Evolutionary conservation across 2,113 vertebrate species (phyloP).

Genomic region (Semnopithecus entellus): DNA sequence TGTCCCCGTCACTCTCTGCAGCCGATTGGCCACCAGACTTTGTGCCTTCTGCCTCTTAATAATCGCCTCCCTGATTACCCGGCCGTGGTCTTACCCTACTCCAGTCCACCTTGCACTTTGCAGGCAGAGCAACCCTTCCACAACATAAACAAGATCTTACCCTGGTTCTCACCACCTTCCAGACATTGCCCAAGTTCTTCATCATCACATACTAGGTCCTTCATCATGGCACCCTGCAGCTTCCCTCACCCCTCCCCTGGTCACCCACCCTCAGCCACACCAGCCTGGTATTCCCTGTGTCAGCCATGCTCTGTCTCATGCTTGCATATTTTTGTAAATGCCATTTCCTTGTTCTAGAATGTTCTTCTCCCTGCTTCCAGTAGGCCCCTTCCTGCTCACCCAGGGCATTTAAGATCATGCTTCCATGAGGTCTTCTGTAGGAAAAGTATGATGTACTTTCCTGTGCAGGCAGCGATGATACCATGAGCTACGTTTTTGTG

Average conservation of each 20-base stretch:
- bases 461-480: neutral
- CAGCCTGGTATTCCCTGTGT: too few relatives aligned
- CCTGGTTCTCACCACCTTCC: neutral
- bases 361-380: neutral
- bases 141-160: neutral
- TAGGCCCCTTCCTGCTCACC: neutral
- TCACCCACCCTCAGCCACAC: too few relatives aligned
- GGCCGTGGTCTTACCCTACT: neutral
- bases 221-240: rapidly evolving
- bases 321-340: neutral
- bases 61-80: neutral
- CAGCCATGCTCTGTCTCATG: neutral
- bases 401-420: neutral
- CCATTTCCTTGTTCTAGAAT: neutral
- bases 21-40: too few relatives aligned
- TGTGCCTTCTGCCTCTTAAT: neutral
- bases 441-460: neutral
- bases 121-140: neutral
- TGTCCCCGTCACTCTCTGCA: neutral
- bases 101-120: neutral
- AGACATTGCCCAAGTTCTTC: neutral
- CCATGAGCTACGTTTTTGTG: too few relatives aligned
- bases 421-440: neutral
- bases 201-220: rapidly evolving
- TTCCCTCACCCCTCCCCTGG: rapidly evolving